A percentile compares a stretch with the other conserved stretches of the same genome.
Conservation (phyloP, 2,797 vertebrate species). For the Galaxias olidus region DNA sequence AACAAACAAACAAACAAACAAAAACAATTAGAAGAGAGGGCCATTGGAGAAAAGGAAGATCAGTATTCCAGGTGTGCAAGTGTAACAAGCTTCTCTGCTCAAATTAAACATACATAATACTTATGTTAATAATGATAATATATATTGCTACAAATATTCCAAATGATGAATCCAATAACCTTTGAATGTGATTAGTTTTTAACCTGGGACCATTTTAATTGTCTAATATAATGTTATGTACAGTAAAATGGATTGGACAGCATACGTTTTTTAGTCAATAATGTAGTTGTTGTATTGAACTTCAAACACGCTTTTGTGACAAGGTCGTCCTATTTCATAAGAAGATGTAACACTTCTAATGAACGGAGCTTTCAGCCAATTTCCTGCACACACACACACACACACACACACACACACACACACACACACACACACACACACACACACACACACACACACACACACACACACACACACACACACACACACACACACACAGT, state of each 20-base stretch:
- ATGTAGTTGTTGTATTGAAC: constrained; percentile 1
- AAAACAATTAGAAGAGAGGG: constrained; percentile 17
- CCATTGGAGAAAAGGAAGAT: constrained; percentile 50
- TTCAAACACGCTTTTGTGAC: neutral
- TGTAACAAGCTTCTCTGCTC: constrained; percentile 59
- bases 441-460: neutral
- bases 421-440: neutral
- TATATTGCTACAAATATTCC: constrained; percentile 40
- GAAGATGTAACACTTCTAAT: too few species aligned
- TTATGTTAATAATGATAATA: constrained; percentile 50
- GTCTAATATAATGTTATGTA: constrained; percentile 28
- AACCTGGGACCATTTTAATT: constrained; percentile 33
- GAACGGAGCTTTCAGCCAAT: too few species aligned
- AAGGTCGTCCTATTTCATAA: too few species aligned
- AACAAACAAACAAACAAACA: too few species aligned
- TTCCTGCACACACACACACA: too few species aligned
- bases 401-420: neutral
- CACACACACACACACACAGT: neutral
- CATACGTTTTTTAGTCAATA: too few species aligned
- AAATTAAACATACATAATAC: constrained; percentile 53
- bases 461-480: neutral
- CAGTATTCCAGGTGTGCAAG: constrained; percentile 76
- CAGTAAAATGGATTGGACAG: neutral
- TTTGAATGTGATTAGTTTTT: constrained; percentile 6
- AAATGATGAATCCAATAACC: constrained; percentile 50